Conservation (phyloP, 2,113 vertebrate species). For the Cebus imitator region DNA sequence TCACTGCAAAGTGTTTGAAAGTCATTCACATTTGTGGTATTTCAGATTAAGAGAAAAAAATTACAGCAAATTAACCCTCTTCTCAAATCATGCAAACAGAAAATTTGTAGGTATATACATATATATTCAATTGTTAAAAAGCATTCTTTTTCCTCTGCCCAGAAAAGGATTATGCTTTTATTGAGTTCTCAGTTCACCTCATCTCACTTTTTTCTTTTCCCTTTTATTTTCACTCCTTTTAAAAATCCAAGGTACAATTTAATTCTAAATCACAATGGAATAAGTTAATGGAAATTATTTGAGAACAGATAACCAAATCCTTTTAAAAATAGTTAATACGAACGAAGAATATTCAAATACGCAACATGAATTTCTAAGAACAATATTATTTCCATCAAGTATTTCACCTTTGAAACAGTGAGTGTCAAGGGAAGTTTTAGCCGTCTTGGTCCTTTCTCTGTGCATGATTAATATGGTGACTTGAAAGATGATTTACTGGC, state of each 20-base stretch:
- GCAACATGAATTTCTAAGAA: slow-evolving; percentile 36
- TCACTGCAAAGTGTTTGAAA: slow-evolving; percentile 26
- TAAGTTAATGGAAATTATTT: slow-evolving; percentile 59
- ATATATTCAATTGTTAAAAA: neutral
- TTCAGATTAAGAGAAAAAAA: slow-evolving; percentile 36
- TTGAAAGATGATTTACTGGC: slow-evolving; percentile 63
- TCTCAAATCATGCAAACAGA: slow-evolving; percentile 18
- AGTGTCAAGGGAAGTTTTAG: neutral
- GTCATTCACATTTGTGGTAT: slow-evolving; percentile 8
- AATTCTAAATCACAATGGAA: slow-evolving; percentile 55
- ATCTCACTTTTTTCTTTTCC: neutral
- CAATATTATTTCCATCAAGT: neutral
- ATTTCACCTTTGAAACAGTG: slow-evolving; percentile 34
- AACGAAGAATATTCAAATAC: slow-evolving; percentile 51
- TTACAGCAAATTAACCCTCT: neutral
- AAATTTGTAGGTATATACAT: neutral
- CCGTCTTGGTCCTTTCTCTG: neutral
- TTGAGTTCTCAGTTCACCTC: slow-evolving; percentile 20
- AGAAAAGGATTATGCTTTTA: neutral
- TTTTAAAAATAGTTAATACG: slow-evolving; percentile 50
- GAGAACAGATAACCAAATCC: slow-evolving; percentile 53
- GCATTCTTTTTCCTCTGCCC: neutral
- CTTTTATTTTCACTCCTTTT: slow-evolving; percentile 10
- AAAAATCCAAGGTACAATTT: slow-evolving; percentile 50
- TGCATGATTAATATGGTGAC: slow-evolving; percentile 57